Base-by-base conservation (phyloP, 2,113 vertebrate species). In the Tychaedon coryphoeus region DNA sequence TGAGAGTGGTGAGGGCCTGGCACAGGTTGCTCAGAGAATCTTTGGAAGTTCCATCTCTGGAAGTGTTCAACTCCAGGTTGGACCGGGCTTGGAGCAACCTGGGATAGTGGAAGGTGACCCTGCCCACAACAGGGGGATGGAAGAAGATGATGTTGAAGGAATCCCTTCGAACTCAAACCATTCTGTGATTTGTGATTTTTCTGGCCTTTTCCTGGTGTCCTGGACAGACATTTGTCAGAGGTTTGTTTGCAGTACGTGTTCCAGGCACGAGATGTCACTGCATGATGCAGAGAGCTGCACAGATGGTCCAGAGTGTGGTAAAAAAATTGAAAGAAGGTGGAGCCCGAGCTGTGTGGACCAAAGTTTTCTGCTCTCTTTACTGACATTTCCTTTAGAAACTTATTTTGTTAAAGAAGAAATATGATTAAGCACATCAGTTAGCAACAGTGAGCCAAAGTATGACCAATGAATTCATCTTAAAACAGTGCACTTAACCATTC, bases 211-310 rank as follows among this genome's bases (percentile, higher is more conserved):
- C 6, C n/a, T 34, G 26, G 19, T 17, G 26, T 50, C 38, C 64
- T 26, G 65, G 40, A 17, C 48, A 73, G 81, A 42, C 25, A 40
- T 57, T 75, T 34, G 36, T 38, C 24, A 22, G 14, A n/a, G 26
- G 17, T 38, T 76, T 74, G 34, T 94, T 93, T 96, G 93, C 81
- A 95, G 71, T 93, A 20, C 31, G 10, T 67, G 45, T 19, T 93
- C 31, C 86, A 65, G 94, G 80, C 94, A 95, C 43, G 61, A 97
- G 96, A 95, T 93, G 95, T 95, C 94, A 96, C 75, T 96, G 85
- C 90, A 7, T 15, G 82, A 92, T 51, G 71, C 75, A 26, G 19
- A 92, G 82, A 53, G 43, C 9, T n/a, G 25, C 28, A 26, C 47
- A 62, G 28, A 19, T 36, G 34, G 60, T 53, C 72, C 60, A 45